Evolutionary conservation across 2,113 vertebrate species (phyloP), one percentile per base, ranked within the genome.

Genomic region (Megalops atlanticus): DNA sequence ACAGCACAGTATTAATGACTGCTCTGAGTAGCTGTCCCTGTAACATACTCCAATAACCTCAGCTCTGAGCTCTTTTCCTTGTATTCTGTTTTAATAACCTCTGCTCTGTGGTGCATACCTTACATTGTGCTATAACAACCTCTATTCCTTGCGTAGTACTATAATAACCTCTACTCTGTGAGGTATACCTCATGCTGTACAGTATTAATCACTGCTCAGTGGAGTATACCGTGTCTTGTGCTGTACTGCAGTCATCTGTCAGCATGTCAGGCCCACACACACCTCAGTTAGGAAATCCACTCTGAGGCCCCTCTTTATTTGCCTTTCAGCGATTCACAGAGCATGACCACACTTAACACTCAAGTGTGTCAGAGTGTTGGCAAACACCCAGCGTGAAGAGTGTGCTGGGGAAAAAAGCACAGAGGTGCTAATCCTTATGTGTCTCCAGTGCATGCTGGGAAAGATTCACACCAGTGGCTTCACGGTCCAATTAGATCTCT

Each of bases 381-480:
- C 58, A 64, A 64, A 64, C 58, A 64, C 58, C 58, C 58, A 64
- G 58, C 58, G 10, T 31, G 58, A 64, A n/a, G 58, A 64, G 58
- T 24, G 58, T 64, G 58, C 58, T 11, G 58, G 58, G 31, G 52
- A 24, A 58, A 45, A 77, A 33, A 49, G 27, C 2, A 47, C 74
- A 45, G 27, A 36, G 76, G 52, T 35, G 76, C 36, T 58, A 77
- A 77, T 77, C 52, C 76, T n/a, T 64, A 24, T 11, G 38, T 36
- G 76, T 27, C 45, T 8, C 16, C 76, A 15, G 49, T 77, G 76
- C 76, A 77, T 77, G 76, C 76, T 77, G 76, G 76, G 76, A 77
- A 39, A 16, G 7, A 41, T 64, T 64, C n/a, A 64, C n/a, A 58
- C 52, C 21, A n/a, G 6, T 58, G 18, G 3, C 52, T 58, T 58